Evolutionary conservation across 2,888 invertebrate species (phyloP).

Genomic region (Gibbula magus): DNA sequence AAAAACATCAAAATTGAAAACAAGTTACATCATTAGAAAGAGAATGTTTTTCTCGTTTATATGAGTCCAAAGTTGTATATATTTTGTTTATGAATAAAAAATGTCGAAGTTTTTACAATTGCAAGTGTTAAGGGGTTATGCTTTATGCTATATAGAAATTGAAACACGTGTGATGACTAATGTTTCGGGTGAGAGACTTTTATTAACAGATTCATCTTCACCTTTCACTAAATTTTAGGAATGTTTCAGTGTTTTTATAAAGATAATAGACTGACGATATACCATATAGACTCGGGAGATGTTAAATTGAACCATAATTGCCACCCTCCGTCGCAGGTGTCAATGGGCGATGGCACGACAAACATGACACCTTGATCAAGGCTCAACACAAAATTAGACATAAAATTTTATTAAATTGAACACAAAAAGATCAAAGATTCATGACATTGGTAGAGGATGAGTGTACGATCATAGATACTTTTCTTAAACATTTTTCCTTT

Average conservation of each 20-base stretch:
- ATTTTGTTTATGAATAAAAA: no score
- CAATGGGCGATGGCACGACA: neutral
- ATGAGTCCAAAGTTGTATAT: no score
- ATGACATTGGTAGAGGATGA: neutral
- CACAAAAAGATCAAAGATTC: conserved; percentile 12
- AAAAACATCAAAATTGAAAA: no score
- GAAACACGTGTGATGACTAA: neutral
- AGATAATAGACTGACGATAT: neutral
- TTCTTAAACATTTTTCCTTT: neutral
- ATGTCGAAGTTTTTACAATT: no score
- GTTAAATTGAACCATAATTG: conserved; percentile 12
- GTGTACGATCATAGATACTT: neutral
- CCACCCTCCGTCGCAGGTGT: neutral
- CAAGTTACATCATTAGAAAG: no score
- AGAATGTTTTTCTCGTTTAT: no score
- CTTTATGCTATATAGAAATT: no score
- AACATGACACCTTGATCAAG: neutral
- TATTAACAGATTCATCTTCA: neutral
- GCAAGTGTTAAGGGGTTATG: no score
- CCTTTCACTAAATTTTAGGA: neutral
- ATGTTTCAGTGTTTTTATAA: neutral
- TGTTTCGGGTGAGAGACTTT: neutral
- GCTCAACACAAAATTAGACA: conserved; percentile 8
- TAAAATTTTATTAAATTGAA: conserved; percentile 4
- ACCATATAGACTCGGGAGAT: neutral